Evolutionary conservation across 2,797 vertebrate species (phyloP).

Genomic region (Labroides dimidiatus): DNA sequence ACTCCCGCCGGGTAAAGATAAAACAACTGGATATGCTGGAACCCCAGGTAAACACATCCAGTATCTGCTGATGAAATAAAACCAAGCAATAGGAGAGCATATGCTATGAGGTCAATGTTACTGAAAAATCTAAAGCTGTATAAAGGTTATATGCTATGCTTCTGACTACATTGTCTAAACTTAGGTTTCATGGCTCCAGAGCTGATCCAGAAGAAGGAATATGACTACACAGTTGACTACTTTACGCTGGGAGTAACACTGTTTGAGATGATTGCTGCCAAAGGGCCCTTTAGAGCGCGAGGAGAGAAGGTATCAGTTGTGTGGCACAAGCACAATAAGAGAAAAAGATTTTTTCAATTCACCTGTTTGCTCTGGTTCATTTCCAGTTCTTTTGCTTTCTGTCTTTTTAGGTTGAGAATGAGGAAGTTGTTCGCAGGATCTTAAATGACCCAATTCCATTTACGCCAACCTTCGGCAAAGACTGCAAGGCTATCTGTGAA

Average conservation of each 20-base stretch:
- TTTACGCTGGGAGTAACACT: conserved; percentile 85
- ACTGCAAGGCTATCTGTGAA: conserved; percentile 80
- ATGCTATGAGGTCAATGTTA: not conserved
- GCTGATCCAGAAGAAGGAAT: conserved; percentile 80
- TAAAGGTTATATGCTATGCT: not conserved
- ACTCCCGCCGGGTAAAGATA: conserved; percentile 81
- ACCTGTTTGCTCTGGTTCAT: not conserved
- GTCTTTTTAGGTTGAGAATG: conserved; percentile 77
- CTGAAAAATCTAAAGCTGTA: not conserved
- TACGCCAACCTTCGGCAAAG: conserved; percentile 73
- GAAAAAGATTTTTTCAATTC: not conserved
- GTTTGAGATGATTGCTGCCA: conserved; percentile 85
- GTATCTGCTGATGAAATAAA: not conserved
- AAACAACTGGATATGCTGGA: conserved; percentile 83
- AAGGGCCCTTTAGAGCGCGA: conserved; percentile 83
- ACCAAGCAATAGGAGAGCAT: not conserved
- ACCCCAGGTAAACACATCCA: conserved; percentile 76
- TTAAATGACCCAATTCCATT: conserved; percentile 75
- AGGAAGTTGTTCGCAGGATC: conserved; percentile 79
- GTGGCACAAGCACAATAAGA: not conserved
- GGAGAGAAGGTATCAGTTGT: conserved; percentile 78
- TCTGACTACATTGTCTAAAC: conserved; percentile 2
- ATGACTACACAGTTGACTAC: conserved; percentile 85
- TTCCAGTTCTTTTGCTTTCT: not conserved
- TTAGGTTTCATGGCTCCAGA: conserved; percentile 87